Evolutionary conservation across 2,888 invertebrate genomes (phyloP).

Genomic region (Pristionchus fissidentatus): DNA sequence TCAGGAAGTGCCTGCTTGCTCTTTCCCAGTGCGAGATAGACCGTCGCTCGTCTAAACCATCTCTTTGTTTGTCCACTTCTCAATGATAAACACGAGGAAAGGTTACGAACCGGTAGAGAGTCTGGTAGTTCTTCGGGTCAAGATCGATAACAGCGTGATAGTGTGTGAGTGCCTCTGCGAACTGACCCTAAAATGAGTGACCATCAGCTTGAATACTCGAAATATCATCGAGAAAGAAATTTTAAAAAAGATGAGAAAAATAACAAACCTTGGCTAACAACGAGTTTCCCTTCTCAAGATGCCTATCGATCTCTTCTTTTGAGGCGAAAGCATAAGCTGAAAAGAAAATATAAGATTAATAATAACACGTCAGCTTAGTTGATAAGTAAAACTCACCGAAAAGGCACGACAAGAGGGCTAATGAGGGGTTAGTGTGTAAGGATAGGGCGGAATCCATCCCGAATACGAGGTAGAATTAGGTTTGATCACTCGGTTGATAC

Average conservation of each 20-base stretch:
- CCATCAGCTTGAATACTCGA: neutral
- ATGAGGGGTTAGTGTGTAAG: neutral
- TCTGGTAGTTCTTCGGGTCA: conserved; percentile 94
- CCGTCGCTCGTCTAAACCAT: conserved; percentile 57
- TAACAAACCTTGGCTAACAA: conserved; percentile 83
- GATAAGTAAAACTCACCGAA: conserved; percentile 1
- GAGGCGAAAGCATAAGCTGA: conserved; percentile 56
- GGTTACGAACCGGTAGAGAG: conserved; percentile 88
- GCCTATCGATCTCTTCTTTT: conserved; percentile 86
- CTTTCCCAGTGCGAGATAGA: conserved; percentile 65
- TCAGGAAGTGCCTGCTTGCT: conserved; percentile 85
- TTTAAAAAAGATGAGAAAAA: neutral
- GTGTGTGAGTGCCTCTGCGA: conserved; percentile 94
- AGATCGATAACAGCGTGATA: conserved; percentile 98
- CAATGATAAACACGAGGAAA: neutral
- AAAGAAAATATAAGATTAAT: conserved; percentile 22
- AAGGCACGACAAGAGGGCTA: conserved; percentile 23
- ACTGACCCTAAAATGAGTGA: conserved; percentile 82
- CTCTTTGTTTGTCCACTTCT: neutral
- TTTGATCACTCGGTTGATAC: neutral
- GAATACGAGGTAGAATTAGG: neutral
- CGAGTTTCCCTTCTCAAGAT: conserved; percentile 92
- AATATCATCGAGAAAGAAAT: neutral
- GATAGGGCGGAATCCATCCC: conserved; percentile 33
- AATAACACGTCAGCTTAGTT: neutral